These are phyloP conservation scores for Operophtera brumata DNA, from an alignment of 2,888 invertebrate species.

Conservation along the genomic window DNA sequence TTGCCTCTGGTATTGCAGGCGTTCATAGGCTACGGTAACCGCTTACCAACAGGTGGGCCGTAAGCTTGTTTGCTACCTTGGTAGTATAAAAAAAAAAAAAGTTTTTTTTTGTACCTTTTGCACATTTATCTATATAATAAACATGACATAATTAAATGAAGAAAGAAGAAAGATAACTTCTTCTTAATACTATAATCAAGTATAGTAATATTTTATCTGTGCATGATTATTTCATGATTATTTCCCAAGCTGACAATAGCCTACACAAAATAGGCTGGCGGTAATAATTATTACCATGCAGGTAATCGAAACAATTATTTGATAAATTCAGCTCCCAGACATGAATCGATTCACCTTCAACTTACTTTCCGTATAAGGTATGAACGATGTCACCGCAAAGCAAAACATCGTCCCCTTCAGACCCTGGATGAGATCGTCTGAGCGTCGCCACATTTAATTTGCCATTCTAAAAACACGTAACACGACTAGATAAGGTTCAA, in stretches of 20 bases:
- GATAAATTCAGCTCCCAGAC: conserved; percentile 53
- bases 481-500: conserved; percentile 49
- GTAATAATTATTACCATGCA: conserved; percentile 41
- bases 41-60: too few species aligned
- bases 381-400: conserved; percentile 64
- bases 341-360: conserved; percentile 58
- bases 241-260: background rate
- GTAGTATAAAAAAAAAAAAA: too few species aligned
- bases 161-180: too few species aligned
- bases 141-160: too few species aligned
- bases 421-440: conserved; percentile 56
- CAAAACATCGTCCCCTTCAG: conserved; percentile 66
- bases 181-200: too few species aligned
- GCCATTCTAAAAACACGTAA: conserved; percentile 40
- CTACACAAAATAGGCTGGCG: too few species aligned
- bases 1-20: too few species aligned
- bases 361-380: conserved; percentile 63
- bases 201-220: too few species aligned
- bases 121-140: too few species aligned
- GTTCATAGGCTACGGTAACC: too few species aligned
- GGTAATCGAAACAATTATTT: conserved; percentile 40
- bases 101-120: too few species aligned
- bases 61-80: too few species aligned
- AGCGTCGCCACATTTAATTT: conserved; percentile 43
- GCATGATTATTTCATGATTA: conserved; percentile 29